Conservation (phyloP, 2,888 invertebrate species). For the Halocaridina rubra region DNA sequence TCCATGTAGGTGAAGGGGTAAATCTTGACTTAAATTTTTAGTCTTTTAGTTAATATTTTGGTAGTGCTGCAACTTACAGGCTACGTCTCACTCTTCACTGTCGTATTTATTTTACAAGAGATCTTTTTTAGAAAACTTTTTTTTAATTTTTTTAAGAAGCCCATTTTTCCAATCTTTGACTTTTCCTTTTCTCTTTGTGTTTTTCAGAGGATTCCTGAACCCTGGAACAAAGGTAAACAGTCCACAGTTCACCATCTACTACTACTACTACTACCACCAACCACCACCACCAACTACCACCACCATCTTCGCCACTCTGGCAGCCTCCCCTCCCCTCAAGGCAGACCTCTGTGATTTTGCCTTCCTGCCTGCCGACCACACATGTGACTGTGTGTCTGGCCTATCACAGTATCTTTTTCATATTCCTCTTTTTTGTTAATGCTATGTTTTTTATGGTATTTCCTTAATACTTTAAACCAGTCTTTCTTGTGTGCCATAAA, state of each 20-base stretch:
- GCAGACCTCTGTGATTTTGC: constrained; percentile 25
- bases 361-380: constrained; percentile 45
- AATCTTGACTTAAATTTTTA: no score
- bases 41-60: no score
- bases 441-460: no score
- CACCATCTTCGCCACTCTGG: constrained; percentile 48
- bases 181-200: constrained; percentile 62
- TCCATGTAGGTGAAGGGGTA: no score
- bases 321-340: constrained; percentile 29
- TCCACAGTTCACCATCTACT: no score
- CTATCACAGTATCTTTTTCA: no score
- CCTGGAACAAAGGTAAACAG: constrained; percentile 63
- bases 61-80: no score
- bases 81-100: constrained; percentile 33
- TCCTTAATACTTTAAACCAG: no score
- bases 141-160: not conserved
- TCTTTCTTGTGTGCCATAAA: no score
- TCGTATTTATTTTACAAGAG: constrained; percentile 36
- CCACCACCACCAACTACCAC: no score
- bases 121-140: constrained; percentile 31
- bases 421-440: no score
- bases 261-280: no score
- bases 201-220: constrained; percentile 64
- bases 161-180: constrained; percentile 54
- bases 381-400: constrained; percentile 49